Evolutionary conservation across 1,140 invertebrate species (phyloP).

Genomic region (Camponotus pennsylvanicus): DNA sequence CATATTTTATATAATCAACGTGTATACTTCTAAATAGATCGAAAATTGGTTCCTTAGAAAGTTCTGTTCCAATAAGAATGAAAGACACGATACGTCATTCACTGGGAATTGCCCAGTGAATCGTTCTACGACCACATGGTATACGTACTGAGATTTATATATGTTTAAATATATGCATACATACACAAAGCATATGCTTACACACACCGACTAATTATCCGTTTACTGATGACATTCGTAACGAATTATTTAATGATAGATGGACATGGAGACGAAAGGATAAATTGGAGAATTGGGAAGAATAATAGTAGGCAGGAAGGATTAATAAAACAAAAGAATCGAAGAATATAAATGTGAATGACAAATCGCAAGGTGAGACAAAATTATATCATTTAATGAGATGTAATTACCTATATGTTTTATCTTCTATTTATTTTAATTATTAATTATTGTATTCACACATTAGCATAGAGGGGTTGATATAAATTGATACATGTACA

Average conservation of each 20-base stretch:
- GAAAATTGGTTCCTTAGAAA: too few relatives aligned
- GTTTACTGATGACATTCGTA: slow-evolving; percentile 17
- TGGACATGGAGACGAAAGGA: too few relatives aligned
- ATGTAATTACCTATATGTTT: slow-evolving; percentile 73
- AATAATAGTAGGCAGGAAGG: too few relatives aligned
- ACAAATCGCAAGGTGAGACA: too few relatives aligned
- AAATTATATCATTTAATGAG: slow-evolving; percentile 72
- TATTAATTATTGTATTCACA: slow-evolving; percentile 75
- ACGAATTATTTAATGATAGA: slow-evolving; percentile 18
- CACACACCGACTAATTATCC: slow-evolving; percentile 41
- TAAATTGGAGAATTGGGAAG: too few relatives aligned
- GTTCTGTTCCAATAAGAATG: too few relatives aligned
- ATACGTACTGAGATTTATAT: background rate
- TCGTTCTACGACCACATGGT: background rate
- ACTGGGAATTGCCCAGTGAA: too few relatives aligned
- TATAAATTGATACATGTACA: slow-evolving; percentile 36
- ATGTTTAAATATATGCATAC: background rate
- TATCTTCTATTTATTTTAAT: slow-evolving; percentile 79
- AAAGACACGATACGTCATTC: too few relatives aligned
- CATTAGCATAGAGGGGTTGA: slow-evolving; percentile 68
- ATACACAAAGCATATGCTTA: background rate
- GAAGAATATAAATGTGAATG: too few relatives aligned
- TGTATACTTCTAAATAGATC: too few relatives aligned
- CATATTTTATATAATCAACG: too few relatives aligned
- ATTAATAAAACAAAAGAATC: too few relatives aligned